Conservation (phyloP, 2,797 vertebrate genomes). For the Gallirallus australis region DNA sequence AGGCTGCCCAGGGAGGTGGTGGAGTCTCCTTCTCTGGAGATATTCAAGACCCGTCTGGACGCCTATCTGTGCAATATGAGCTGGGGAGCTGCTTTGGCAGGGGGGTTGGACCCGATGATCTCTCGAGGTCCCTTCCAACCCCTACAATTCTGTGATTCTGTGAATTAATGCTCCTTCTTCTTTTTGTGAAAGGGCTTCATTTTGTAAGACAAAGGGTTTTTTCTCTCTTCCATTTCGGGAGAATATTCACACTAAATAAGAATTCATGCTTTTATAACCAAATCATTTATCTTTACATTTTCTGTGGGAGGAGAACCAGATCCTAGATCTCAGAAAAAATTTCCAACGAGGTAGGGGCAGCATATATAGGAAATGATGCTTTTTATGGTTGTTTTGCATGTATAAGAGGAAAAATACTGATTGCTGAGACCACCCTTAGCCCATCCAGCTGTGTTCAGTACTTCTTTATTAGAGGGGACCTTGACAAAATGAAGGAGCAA, state of each 20-base stretch:
- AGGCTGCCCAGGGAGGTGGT: too few relatives aligned
- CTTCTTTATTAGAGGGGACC: not conserved
- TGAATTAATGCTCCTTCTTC: not conserved
- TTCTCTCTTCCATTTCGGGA: constrained; percentile 38
- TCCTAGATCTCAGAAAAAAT: constrained; percentile 14
- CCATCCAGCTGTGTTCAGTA: not conserved
- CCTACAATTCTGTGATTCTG: too few relatives aligned
- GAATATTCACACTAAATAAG: constrained; percentile 36
- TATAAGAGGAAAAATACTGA: not conserved
- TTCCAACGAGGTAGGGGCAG: not conserved
- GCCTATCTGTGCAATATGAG: too few relatives aligned
- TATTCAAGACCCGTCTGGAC: too few relatives aligned
- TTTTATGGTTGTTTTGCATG: not conserved
- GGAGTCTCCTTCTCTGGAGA: too few relatives aligned
- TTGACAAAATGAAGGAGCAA: not conserved
- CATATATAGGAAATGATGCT: not conserved
- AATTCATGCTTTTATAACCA: not conserved
- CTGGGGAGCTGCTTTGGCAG: too few relatives aligned
- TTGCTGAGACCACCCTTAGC: not conserved
- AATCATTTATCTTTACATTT: constrained; percentile 15
- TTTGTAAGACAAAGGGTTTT: constrained; percentile 51
- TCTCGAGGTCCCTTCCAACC: too few relatives aligned
- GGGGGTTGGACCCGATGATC: too few relatives aligned
- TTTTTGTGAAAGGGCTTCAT: not conserved
- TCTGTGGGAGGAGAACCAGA: constrained; percentile 55